Evolutionary conservation across 2,888 invertebrate genomes (phyloP).

Genomic region (Azorinus chamasolen): DNA sequence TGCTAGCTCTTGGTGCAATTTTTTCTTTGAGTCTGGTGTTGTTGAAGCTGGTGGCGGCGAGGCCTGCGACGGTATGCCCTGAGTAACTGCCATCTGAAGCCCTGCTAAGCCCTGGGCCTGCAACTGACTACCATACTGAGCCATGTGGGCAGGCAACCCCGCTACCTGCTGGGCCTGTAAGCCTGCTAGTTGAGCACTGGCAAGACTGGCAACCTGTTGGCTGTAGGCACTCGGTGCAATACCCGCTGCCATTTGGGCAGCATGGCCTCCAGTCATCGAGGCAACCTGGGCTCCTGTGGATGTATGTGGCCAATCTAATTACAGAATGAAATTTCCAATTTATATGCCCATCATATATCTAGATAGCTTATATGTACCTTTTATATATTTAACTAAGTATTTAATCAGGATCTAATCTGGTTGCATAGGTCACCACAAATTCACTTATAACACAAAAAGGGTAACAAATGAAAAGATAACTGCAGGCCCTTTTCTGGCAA

Average conservation of each 20-base stretch:
- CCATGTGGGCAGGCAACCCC: conserved; percentile 42
- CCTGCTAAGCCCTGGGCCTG: conserved; percentile 44
- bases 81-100: conserved; percentile 57
- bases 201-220: conserved; percentile 54
- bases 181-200: conserved; percentile 52
- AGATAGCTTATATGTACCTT: no score
- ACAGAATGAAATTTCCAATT: no score
- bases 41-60: conserved; percentile 58
- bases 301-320: background rate
- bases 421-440: no score
- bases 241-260: conserved; percentile 50
- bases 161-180: conserved; percentile 60
- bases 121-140: conserved; percentile 56
- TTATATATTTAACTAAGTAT: no score
- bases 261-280: conserved; percentile 51
- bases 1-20: conserved; percentile 43
- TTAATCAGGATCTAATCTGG: no score
- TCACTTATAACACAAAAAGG: no score
- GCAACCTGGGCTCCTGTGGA: conserved; percentile 59
- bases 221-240: conserved; percentile 50
- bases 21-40: conserved; percentile 60
- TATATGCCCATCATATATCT: no score
- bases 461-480: no score
- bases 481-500: no score
- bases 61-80: conserved; percentile 40